Percentiles rank a stretch among this genome's conserved stretches.
phyloP scores from a whole-genome alignment of 2,888 invertebrate species.

The Notodonta dromedarius region DNA sequence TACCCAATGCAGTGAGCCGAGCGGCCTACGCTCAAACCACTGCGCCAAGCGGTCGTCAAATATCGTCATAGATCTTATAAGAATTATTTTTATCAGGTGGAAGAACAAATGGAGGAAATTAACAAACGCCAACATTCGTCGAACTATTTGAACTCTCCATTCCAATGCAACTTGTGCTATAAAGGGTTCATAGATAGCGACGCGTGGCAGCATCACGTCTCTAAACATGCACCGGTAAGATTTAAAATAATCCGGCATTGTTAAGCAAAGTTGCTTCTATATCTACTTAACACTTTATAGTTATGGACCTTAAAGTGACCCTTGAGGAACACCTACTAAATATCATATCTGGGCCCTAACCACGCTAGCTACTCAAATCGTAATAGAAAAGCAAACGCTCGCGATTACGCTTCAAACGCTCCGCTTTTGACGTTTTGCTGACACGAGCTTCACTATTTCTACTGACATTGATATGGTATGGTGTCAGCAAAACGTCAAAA shows the following conservation, averaged over 20 bases:
- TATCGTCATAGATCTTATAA: no score
- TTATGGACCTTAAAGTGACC: neutral
- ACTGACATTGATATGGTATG: no score
- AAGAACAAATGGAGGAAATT: constrained; percentile 70
- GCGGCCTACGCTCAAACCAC: no score
- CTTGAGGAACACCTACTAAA: neutral
- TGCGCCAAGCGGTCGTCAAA: no score
- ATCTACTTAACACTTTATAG: neutral
- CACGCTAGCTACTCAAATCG: no score
- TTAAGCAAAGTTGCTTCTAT: neutral
- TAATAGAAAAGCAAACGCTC: no score
- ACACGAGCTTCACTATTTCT: no score
- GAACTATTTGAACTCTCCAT: constrained; percentile 71
- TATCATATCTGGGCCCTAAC: neutral
- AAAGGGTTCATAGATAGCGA: constrained; percentile 72
- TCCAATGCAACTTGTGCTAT: constrained; percentile 69
- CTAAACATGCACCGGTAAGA: constrained; percentile 68
- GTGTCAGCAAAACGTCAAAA: no score
- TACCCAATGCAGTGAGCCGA: no score
- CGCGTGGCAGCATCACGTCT: constrained; percentile 70
- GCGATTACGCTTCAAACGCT: no score
- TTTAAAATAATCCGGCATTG: neutral
- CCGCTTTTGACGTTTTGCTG: no score
- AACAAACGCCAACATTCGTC: constrained; percentile 60
- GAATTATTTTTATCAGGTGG: constrained; percentile 45